Conservation (phyloP, 2,888 invertebrate genomes). For the Cryptocheilus praepositus region DNA sequence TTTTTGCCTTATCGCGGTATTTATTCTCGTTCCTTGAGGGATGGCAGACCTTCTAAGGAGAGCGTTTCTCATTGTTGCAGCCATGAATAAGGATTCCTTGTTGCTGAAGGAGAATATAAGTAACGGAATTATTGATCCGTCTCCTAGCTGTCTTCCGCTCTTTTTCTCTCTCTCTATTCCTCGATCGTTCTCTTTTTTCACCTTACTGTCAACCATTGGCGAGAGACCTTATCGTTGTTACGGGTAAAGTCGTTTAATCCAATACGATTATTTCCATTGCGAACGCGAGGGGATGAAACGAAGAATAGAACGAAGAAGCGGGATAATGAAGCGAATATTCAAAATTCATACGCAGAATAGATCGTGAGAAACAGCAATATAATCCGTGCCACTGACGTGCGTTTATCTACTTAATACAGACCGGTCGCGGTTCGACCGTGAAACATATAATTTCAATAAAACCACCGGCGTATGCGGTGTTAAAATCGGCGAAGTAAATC, state of each 20-base stretch:
- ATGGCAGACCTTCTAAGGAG: constrained; percentile 22
- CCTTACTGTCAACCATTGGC: background rate
- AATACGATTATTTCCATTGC: background rate
- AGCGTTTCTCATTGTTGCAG: constrained; percentile 32
- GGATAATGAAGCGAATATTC: background rate
- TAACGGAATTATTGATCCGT: constrained; percentile 34
- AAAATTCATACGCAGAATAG: background rate
- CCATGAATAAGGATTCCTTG: constrained; percentile 33
- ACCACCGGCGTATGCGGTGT: no score
- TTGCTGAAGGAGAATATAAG: constrained; percentile 21
- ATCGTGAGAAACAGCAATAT: background rate
- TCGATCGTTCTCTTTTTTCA: constrained; percentile 3
- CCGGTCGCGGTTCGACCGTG: no score
- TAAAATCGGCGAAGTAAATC: background rate
- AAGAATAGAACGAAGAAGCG: background rate
- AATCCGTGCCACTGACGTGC: background rate
- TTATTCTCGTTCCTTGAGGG: constrained; percentile 33
- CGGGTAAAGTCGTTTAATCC: constrained; percentile 9
- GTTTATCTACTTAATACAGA: background rate
- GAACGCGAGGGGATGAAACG: background rate
- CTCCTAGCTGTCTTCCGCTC: background rate
- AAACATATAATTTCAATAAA: no score
- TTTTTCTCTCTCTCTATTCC: background rate
- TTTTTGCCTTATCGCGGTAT: constrained; percentile 42
- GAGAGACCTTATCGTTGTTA: background rate